Base-by-base conservation (phyloP, 2,797 vertebrate species). In the Hephaestus fuliginosus region DNA sequence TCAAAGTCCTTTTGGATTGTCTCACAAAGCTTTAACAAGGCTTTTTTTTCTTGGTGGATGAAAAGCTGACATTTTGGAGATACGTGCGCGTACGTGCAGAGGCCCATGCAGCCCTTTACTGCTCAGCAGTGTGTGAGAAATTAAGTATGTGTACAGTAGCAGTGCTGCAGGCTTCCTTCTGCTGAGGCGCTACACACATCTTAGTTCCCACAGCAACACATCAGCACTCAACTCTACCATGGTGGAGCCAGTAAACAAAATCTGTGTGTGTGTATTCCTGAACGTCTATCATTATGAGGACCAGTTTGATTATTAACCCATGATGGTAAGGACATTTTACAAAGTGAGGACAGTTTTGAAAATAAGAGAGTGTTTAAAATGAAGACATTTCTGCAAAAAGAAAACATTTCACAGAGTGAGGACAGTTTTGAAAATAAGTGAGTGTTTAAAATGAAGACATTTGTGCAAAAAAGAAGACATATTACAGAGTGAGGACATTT, bases 181-280 rank as follows among this genome's bases (percentile, higher is more conserved):
- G 83, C 84, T 76, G 51, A 87, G 64, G 44, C 12, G 33, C 70
- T 36, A 64, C 78, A 83, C 86, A 74, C 75, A 52, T 76, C 62
- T 62, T 33, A 72, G 90, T 90, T 91, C 86, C 88, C 89, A 90
- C 83, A 88, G 86, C 89, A 91, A 89, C 92, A 88, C 88, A 85
- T 89, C 78, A 84, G 52, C 67, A 74, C 58, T 69, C 72, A 74
- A 46, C 83, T 83, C 83, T 20, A 28, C 66, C 71, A 63, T 18
- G 20, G 25, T 65, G 33, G 46, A 81, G 77, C 57, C 66, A 39
- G 63, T 80, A 70, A 83, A 80, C 68, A 74, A 65, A 57, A 51
- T 22, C 18, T 64, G 43, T 64, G 69, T 41, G 55, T 48, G 51
- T 41, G 41, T 56, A 52, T 12, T 36, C 22, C 36, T 49, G 48